Conservation (phyloP, 1,140 invertebrate genomes). For the Drosophila ercepeae region DNA sequence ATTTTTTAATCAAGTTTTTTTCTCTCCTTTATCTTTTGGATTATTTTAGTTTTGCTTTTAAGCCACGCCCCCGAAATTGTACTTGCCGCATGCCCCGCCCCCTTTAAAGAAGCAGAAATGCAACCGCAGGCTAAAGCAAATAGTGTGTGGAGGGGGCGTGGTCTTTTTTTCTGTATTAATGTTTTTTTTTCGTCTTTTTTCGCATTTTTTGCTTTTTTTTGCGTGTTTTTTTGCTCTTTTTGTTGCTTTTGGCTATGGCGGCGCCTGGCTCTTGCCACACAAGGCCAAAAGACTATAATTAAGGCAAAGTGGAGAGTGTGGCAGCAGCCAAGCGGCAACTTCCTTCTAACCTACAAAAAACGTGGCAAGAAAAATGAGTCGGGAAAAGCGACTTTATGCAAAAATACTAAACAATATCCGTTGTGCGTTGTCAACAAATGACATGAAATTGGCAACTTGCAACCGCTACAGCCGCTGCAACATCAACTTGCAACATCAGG, state of each 20-base stretch:
- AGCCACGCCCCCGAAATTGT: slow-evolving; percentile 26
- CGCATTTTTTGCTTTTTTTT: not conserved
- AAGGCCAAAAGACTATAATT: slow-evolving; percentile 80
- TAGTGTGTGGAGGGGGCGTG: slow-evolving; percentile 68
- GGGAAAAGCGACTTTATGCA: slow-evolving; percentile 57
- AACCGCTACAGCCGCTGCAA: slow-evolving; percentile 5
- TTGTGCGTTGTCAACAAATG: slow-evolving; percentile 76
- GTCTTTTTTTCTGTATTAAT: slow-evolving; percentile 4
- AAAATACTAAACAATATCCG: slow-evolving; percentile 80
- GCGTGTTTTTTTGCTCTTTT: not conserved
- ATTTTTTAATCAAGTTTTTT: too few species aligned
- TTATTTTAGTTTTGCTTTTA: slow-evolving; percentile 2
- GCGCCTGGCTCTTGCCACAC: slow-evolving; percentile 67
- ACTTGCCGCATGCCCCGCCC: slow-evolving; percentile 11
- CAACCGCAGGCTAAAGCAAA: slow-evolving; percentile 70
- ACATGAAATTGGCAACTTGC: slow-evolving; percentile 65
- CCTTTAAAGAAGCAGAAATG: slow-evolving; percentile 33
- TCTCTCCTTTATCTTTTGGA: not conserved
- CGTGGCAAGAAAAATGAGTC: slow-evolving; percentile 13
- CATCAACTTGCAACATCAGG: slow-evolving; percentile 14
- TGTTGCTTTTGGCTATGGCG: slow-evolving; percentile 45
- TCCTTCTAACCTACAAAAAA: slow-evolving; percentile 68
- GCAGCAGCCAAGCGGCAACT: slow-evolving; percentile 42
- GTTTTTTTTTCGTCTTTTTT: not conserved
- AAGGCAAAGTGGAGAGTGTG: slow-evolving; percentile 36